Base-by-base conservation (phyloP, 1,140 invertebrate genomes). In the Brachionus rubens region DNA sequence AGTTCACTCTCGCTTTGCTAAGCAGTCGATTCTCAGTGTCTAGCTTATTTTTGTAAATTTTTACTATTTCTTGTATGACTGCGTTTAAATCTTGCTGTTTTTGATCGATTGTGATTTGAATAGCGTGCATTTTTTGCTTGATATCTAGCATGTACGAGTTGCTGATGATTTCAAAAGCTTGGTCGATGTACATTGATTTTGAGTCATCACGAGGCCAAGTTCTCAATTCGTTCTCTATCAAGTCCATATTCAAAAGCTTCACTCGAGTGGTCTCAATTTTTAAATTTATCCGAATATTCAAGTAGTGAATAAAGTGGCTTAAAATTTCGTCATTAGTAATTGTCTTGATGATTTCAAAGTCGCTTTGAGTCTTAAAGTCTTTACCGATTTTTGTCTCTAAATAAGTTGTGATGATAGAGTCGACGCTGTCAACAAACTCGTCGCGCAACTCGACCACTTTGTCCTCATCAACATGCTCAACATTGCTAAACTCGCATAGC, bases 41-140 rank as follows among this genome's bases (percentile, higher is more conserved):
- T n/a, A 59, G 9, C 33, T 59, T 59, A 59, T 28, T 59, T 7
- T 59, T 59, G 28, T 59, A 59, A 59, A 59, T 33, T n/a, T 59
- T 30, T 9, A 59, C 28, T 33, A 59, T 2, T 0, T 40, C 33
- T 1, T 16, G 16, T n/a, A 59, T 5, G 2, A 33, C 1, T 36
- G n/a, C n/a, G 50, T 54, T 54, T n/a, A 54, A 26, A 28, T 54
- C 3, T 30, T 54, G 50, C 24, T 54, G 26, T 54, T 54, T 54
- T 9, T 7, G 6, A 1, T 59, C 54, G 19, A 59, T 40, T 36
- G 30, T n/a, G 14, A 5, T 59, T 59, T 59, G 9, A 33, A 16
- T 59, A 7, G n/a, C n/a, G 6, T 59, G 3, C 10, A 14, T 59
- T 9, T 59, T 59, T 33, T 59, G 26, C 14, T 14, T 33, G n/a